Base-by-base conservation (phyloP, 2,888 invertebrate genomes). In the Panzeria rudis region DNA sequence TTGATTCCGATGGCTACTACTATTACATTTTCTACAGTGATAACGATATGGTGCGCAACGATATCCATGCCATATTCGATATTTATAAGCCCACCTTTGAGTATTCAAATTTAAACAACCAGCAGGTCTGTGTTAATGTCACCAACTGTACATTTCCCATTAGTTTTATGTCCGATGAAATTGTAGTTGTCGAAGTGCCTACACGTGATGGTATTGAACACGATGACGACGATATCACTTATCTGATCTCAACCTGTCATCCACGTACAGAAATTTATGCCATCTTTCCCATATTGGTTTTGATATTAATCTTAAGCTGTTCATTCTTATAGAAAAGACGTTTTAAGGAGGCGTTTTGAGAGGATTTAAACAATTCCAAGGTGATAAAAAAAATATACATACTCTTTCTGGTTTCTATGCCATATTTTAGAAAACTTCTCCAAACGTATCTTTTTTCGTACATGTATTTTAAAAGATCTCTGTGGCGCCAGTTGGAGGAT, bases 21-120 rank as follows among this genome's bases (percentile, higher is more conserved):
- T 97, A 97, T 92, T 97, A 97, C 89, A 97, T 97, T 88, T 97
- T 97, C 92, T 97, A 97, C 90, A 97, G 96, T 88, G 97, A 97
- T 91, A 97, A 97, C 92, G 97, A 97, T 91, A 93, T 95, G 88
- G 95, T 96, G 11, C 94, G 94, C 64, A 97, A 97, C 92, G 95
- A 96, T 89, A 96, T 97, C 88, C 96, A 97, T 92, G 96, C 96
- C 7, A 94, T 96, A 86, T 97, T 97, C 91, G 96, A 97, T 93
- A 96, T 97, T 89, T 95, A 95, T 89, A 97, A 97, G 89, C 97
- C 97, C 15, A 96, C 96, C 87, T 96, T 96, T 93, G 95, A 96
- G 89, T 96, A 96, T 91, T 94, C 95, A 50, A 92, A 92, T 50
- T 80, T 91, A 5, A 90, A 89, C 20, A 89, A 90, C 13, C 88